Percentiles rank a stretch among this genome's conserved stretches.
phyloP scores from a whole-genome alignment of 2,888 invertebrate species.

The Drosophila neotestacea region DNA sequence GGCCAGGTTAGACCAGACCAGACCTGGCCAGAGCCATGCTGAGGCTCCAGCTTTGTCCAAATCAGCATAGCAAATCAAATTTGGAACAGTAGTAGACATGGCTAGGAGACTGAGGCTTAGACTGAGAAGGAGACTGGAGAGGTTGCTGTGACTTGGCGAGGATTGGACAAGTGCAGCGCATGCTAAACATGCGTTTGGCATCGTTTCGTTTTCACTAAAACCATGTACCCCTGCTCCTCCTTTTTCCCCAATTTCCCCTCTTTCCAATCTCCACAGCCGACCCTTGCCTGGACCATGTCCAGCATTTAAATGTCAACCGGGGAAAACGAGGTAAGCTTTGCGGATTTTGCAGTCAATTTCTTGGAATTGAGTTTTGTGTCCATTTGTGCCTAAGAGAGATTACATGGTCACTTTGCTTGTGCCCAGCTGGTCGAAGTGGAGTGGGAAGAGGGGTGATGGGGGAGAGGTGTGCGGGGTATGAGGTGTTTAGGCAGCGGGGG shows the following conservation, averaged over 20 bases:
- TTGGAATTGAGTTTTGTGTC: conserved; percentile 77
- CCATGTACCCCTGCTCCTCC: background rate
- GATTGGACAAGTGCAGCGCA: conserved; percentile 73
- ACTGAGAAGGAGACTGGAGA: background rate
- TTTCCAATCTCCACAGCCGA: background rate
- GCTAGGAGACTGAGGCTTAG: conserved; percentile 1
- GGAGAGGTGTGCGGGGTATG: background rate
- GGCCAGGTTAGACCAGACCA: conserved; percentile 12
- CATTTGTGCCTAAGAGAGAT: conserved; percentile 64
- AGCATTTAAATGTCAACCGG: conserved; percentile 68
- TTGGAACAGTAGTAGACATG: conserved; percentile 76
- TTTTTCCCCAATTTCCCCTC: too few relatives aligned
- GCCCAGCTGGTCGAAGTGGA: conserved; percentile 2
- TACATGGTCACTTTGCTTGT: conserved; percentile 72
- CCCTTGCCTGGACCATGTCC: conserved; percentile 22
- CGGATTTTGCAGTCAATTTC: conserved; percentile 74
- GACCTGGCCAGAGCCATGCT: conserved; percentile 9
- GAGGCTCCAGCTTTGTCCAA: conserved; percentile 41
- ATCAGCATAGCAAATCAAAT: conserved; percentile 79
- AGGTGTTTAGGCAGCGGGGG: conserved; percentile 4
- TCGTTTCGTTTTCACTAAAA: conserved; percentile 69
- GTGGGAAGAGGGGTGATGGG: background rate
- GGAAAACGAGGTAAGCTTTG: conserved; percentile 38
- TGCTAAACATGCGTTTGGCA: conserved; percentile 80
- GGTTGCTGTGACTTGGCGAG: conserved; percentile 5